Conservation (phyloP, 2,113 vertebrate genomes). For the Spea multiplicata region DNA sequence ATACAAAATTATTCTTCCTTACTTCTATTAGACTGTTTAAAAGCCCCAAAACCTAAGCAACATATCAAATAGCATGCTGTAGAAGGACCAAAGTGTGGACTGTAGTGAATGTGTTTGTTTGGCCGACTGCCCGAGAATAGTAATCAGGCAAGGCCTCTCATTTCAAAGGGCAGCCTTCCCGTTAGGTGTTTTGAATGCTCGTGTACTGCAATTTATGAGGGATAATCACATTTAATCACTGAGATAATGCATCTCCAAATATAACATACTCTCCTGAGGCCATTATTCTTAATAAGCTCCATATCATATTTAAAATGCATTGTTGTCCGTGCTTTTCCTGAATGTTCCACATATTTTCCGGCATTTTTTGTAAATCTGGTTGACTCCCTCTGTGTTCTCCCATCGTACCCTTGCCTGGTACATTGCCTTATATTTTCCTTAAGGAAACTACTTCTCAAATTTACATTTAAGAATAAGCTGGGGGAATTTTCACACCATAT, state of each 20-base stretch:
- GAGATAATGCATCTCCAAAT: conserved; percentile 1
- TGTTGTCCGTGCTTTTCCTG: neutral
- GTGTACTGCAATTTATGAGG: neutral
- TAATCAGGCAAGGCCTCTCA: neutral
- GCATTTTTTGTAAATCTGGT: neutral
- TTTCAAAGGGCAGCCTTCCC: conserved; percentile 4
- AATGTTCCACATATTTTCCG: neutral
- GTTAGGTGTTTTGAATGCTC: neutral
- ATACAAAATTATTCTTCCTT: no score
- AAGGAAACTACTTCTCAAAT: no score
- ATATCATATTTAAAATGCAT: neutral
- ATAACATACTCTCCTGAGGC: neutral
- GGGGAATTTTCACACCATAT: no score
- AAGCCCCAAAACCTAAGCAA: no score
- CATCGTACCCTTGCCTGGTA: no score
- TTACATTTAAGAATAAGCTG: no score
- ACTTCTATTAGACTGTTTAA: no score
- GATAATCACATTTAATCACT: conserved; percentile 3
- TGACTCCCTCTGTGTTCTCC: neutral
- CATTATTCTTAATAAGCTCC: neutral
- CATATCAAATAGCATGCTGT: no score
- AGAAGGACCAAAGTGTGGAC: neutral
- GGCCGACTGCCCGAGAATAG: neutral
- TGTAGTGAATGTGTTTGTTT: neutral
- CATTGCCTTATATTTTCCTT: no score